Percentiles rank a stretch among this genome's conserved stretches.
These are phyloP conservation scores for Heliocidaris erythrogramma DNA, from an alignment of 35 echinoderm and acorn worm genomes.

Conservation along the genomic window DNA sequence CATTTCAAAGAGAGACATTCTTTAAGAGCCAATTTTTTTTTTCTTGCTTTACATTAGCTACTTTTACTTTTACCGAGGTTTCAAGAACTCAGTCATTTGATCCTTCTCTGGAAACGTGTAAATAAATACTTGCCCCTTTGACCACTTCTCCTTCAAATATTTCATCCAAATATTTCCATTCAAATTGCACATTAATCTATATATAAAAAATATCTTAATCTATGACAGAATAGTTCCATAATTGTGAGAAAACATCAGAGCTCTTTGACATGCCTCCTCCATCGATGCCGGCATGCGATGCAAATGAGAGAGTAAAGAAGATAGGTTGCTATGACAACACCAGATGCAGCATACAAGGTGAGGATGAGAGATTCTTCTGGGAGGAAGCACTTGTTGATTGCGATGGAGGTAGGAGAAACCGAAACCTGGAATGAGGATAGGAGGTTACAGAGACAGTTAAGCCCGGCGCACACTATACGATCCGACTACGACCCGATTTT, in stretches of 20 bases:
- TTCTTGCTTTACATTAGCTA: no score
- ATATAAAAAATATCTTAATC: background rate
- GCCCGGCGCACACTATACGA: no score
- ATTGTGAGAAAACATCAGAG: background rate
- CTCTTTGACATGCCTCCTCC: conserved; percentile 16
- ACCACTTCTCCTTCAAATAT: no score
- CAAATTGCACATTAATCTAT: background rate
- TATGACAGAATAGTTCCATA: background rate
- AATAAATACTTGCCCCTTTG: no score
- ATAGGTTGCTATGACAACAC: conserved; percentile 46
- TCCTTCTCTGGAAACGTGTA: no score
- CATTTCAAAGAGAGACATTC: no score
- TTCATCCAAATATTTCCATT: background rate
- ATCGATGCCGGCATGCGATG: background rate
- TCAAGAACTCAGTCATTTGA: no score
- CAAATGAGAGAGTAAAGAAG: background rate
- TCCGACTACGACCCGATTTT: no score
- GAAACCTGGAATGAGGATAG: conserved; percentile 56
- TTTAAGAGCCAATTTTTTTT: no score
- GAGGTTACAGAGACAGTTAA: no score
- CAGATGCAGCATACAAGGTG: conserved; percentile 56
- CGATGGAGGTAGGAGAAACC: conserved; percentile 12
- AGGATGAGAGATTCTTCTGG: conserved; percentile 81
- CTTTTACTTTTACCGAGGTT: no score
- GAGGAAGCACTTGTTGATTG: conserved; percentile 88